Conservation (phyloP, 2,888 invertebrate species). For the Acanthopleura granulata region DNA sequence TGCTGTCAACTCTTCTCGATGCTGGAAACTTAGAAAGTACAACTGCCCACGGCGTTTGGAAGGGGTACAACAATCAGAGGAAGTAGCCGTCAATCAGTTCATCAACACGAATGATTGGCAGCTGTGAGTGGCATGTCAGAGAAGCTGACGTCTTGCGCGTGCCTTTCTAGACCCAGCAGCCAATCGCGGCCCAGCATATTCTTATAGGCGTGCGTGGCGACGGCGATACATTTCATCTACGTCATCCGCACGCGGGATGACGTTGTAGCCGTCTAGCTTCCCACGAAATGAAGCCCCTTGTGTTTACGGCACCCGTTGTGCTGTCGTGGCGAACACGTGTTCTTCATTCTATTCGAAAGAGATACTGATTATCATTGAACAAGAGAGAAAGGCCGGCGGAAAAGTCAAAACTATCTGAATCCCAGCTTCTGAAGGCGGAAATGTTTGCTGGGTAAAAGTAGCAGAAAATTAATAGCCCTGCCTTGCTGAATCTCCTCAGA, state of each 20-base stretch:
- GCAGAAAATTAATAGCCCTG: constrained; percentile 9
- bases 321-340: not conserved
- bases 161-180: not conserved
- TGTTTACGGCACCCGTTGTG: not conserved
- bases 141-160: constrained; percentile 1
- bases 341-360: not conserved
- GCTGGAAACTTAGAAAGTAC: no score
- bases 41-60: no score
- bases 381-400: not conserved
- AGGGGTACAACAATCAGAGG: no score
- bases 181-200: not conserved
- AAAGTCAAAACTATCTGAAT: constrained; percentile 5
- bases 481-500: not conserved
- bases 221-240: constrained; percentile 1
- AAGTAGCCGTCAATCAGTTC: no score
- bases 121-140: not conserved
- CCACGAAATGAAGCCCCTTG: not conserved
- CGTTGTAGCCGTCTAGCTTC: not conserved
- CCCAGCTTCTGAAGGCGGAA: not conserved
- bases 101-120: not conserved
- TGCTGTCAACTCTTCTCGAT: no score
- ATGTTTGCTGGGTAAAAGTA: not conserved
- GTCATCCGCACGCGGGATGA: constrained; percentile 7
- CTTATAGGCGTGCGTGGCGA: not conserved
- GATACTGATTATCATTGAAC: not conserved